Percentiles rank a stretch among this genome's conserved stretches.
phyloP scores from a whole-genome alignment of 1,140 invertebrate species.

The Vollenhovia emeryi region DNA sequence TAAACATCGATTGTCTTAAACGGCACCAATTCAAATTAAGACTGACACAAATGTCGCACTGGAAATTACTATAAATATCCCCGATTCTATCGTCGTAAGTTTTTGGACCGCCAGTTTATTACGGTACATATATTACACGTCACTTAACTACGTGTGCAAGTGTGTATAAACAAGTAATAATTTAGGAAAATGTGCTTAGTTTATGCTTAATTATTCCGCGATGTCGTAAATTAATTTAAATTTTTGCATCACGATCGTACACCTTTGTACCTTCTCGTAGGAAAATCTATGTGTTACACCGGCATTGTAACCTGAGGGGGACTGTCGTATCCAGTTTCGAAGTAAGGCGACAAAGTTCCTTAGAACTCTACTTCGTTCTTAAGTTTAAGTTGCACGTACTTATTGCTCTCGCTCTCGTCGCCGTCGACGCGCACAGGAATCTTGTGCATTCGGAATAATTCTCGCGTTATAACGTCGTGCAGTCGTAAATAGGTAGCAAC shows the following conservation, averaged over 20 bases:
- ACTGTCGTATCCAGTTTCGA: slow-evolving; percentile 31
- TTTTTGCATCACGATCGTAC: slow-evolving; percentile 13
- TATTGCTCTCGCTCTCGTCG: slow-evolving; percentile 52
- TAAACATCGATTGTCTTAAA: slow-evolving; percentile 59
- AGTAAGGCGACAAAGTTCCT: slow-evolving; percentile 46
- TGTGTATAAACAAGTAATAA: background rate
- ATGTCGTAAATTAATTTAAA: slow-evolving; percentile 21
- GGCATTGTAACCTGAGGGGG: background rate
- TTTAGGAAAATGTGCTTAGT: slow-evolving; percentile 13
- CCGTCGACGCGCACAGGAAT: slow-evolving; percentile 31
- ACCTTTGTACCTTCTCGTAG: background rate
- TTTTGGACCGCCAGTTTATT: background rate
- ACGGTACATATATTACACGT: background rate
- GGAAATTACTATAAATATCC: background rate
- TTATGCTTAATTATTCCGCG: slow-evolving; percentile 5
- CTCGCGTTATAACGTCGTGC: slow-evolving; percentile 1
- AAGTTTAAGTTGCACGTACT: slow-evolving; percentile 51
- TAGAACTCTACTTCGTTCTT: slow-evolving; percentile 7
- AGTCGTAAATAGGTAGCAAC: slow-evolving; percentile 63
- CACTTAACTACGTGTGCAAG: background rate
- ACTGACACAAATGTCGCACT: background rate
- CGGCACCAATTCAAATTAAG: slow-evolving; percentile 27
- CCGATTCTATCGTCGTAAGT: background rate
- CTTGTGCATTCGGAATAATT: slow-evolving; percentile 43
- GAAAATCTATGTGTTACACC: slow-evolving; percentile 24